These are phyloP conservation scores for Corythornis cristatus DNA, from an alignment of 2,113 vertebrate genomes.

Conservation along the genomic window DNA sequence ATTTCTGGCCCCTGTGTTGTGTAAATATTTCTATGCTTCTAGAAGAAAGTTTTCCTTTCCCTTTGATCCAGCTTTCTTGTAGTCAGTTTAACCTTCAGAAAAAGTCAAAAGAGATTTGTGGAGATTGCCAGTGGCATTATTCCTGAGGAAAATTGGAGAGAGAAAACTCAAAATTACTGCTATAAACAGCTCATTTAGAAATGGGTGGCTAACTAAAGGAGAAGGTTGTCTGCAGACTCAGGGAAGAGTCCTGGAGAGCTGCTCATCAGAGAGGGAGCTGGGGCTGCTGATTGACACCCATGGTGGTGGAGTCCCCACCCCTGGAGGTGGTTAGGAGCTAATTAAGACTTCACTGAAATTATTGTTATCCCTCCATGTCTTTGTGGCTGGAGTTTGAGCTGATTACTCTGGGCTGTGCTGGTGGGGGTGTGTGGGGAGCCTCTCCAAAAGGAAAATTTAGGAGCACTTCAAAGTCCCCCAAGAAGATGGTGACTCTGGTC, in stretches of 20 bases:
- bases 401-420: background rate
- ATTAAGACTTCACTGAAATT: background rate
- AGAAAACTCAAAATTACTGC: background rate
- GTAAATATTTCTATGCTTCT: constrained; percentile 30
- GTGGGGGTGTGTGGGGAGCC: too few species aligned
- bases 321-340: too few species aligned
- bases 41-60: background rate
- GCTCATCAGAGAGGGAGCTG: too few species aligned
- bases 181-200: background rate
- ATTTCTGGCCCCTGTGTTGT: background rate
- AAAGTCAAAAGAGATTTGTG: background rate
- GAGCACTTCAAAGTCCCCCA: background rate
- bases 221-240: background rate
- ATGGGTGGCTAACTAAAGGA: background rate
- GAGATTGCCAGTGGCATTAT: background rate
- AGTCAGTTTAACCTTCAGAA: constrained; percentile 12
- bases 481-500: background rate
- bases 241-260: too few species aligned
- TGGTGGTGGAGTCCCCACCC: too few species aligned
- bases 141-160: constrained; percentile 2
- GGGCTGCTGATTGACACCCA: too few species aligned
- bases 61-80: constrained; percentile 27
- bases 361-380: background rate
- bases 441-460: background rate
- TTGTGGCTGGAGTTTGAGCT: background rate